A percentile compares a stretch with the other conserved stretches of the same genome.
These are phyloP conservation scores for Maccullochella peelii DNA, from an alignment of 2,113 vertebrate genomes.

Conservation along the genomic window DNA sequence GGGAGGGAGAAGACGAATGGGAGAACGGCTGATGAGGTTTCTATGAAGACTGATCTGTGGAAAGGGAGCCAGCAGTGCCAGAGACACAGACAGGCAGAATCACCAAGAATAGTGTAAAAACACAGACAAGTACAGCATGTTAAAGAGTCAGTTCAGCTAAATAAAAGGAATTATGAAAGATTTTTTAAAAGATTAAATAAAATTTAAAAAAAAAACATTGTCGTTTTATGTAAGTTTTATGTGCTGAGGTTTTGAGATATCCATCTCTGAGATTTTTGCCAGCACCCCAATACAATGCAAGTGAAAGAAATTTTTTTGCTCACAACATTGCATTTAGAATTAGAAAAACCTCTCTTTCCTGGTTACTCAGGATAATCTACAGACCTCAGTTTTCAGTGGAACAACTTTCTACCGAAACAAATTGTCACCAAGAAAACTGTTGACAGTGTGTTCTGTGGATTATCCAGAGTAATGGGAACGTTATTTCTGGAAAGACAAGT, in stretches of 20 bases:
- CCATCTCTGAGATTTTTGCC: not conserved
- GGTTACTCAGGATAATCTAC: not conserved
- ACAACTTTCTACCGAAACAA: not conserved
- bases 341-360: not conserved
- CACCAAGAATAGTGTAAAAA: not conserved
- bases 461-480: constrained; percentile 17
- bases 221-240: not conserved
- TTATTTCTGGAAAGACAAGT: constrained; percentile 16
- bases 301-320: not conserved
- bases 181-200: not conserved
- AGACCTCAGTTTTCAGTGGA: constrained; percentile 23
- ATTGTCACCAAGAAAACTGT: constrained; percentile 10
- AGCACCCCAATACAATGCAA: not conserved
- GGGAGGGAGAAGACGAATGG: constrained; percentile 36
- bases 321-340: not conserved
- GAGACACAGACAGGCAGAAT: constrained; percentile 12
- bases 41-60: constrained; percentile 55
- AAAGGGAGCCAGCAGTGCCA: constrained; percentile 32
- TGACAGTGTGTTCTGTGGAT: constrained; percentile 23
- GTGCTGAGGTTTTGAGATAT: not conserved
- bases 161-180: not conserved
- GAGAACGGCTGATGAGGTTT: constrained; percentile 47
- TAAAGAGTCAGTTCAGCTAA: not conserved
- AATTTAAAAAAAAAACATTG: not conserved
- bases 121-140: not conserved